Evolutionary conservation across 2,888 invertebrate genomes (phyloP), one percentile per base, ranked within the genome.

Genomic region (Hyalella azteca): DNA sequence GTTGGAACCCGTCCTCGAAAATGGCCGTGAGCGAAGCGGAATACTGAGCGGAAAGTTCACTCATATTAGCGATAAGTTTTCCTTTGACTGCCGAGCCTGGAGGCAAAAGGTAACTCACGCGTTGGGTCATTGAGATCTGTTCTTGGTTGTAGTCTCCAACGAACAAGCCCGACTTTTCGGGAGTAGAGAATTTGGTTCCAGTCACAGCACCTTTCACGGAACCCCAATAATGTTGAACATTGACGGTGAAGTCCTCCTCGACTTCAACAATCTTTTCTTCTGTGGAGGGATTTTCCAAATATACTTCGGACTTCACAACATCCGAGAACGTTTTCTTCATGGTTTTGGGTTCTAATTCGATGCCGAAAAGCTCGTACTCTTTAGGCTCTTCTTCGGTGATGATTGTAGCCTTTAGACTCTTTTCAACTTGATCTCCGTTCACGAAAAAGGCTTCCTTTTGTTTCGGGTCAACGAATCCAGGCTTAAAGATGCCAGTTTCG

Each of bases 41-140:
- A 19, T 75, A 75, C 45, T 22, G 75, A 26, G 45, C 45, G 19
- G n/a, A n/a, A 26, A 45, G 40, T 41, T 41, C 36, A 19, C 75
- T 41, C 75, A 75, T 75, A 15, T 75, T 75, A n/a, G 75, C 75
- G 29, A 75, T 75, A 26, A 75, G 75, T 22, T 75, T 75, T n/a
- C 75, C 75, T 22, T 75, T 75, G n/a, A 75, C 75, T 9, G 39
- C 75, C 29, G 75, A 75, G 36, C 41, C 41, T 26, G 45, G 40
- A 29, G 75, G 75, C 39, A 66, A 36, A 0, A 66, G 32, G 36
- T 66, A 66, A 66, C 66, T 66, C 66, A 66, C 66, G 7, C 36
- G 32, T 19, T 66, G 66, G 29, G 66, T 66, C 36, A 66, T 32
- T 0, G 32, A 5, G 19, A 66, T 9, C 32, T 32, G 32, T 19